Evolutionary conservation across 2,797 vertebrate genomes (phyloP), one percentile per base, ranked within the genome.

Genomic region (Pagetopsis macropterus): DNA sequence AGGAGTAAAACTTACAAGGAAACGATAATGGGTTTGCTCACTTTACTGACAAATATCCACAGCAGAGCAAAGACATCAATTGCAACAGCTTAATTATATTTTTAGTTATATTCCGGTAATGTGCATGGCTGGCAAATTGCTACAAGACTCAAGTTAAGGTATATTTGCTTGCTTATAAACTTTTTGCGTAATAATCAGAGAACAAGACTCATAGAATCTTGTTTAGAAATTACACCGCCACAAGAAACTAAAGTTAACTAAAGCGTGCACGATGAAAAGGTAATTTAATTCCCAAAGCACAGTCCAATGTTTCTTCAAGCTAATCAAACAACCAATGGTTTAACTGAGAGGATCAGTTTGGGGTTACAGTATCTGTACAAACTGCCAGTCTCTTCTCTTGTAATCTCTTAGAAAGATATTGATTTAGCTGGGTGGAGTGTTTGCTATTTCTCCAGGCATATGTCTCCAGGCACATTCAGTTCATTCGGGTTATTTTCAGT

Each of bases 401-500:
- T 37, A 74, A 43, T 60, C 63, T 72, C 46, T 45, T 54, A 51
- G 72, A 82, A 78, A 84, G 46, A 76, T 83, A 91, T 85, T 52
- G 86, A 91, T 84, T 74, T 48, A 55, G 67, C 59, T 72, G 37
- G 43, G 54, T 60, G 59, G 37, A 69, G 74, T 76, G 78, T 90
- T 76, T 80, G 78, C 82, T 81, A 87, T 81, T 84, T 81, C 77
- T 84, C 33, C 55, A 82, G 70, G 43, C 17, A 0, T 31, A 54
- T 70, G 15, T 83, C 73, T 37, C 1, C 2, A 3, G 71, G 59
- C 40, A 68, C 37, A 58, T 81, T 61, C 60, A 64, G 56, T 65
- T 83, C 71, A 76, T 68, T 70, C 79, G 70, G 54, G 57, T 45
- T 57, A 54, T 77, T 84, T 71, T 70, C 57, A 60, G n/a, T 56